Percentiles rank a stretch among this genome's conserved stretches.
Evolutionary conservation across 2,888 invertebrate species (phyloP).

Genomic region (Dromius quadrimaculatus): DNA sequence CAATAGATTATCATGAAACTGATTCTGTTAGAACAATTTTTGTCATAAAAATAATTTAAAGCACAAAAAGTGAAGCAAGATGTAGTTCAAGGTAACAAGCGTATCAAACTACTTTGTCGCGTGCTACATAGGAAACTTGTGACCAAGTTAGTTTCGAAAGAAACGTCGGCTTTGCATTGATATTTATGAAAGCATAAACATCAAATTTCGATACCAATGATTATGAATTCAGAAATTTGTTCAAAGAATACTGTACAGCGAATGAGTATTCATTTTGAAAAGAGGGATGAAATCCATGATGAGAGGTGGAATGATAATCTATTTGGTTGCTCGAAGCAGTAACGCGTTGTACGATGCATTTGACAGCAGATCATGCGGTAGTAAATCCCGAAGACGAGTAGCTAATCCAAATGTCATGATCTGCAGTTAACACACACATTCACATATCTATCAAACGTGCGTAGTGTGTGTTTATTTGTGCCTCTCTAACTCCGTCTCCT

Average conservation of each 20-base stretch:
- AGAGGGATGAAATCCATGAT: neutral
- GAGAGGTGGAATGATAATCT: too few species aligned
- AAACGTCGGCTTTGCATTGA: too few species aligned
- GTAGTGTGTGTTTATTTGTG: slow-evolving; percentile 11
- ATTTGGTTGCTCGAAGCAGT: neutral
- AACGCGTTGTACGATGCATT: slow-evolving; percentile 9
- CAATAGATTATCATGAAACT: too few species aligned
- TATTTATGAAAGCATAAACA: too few species aligned
- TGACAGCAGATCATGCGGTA: slow-evolving; percentile 15
- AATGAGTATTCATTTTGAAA: neutral
- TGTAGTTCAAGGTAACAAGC: too few species aligned
- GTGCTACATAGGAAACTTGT: too few species aligned
- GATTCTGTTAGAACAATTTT: too few species aligned
- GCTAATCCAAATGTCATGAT: slow-evolving; percentile 28
- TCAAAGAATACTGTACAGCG: neutral
- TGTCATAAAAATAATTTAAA: too few species aligned
- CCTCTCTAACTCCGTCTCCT: neutral
- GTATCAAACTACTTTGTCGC: too few species aligned
- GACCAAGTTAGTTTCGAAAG: too few species aligned
- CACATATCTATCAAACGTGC: neutral
- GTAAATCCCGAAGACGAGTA: slow-evolving; percentile 17
- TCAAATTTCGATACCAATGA: too few species aligned
- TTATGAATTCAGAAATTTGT: neutral
- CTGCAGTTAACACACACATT: slow-evolving; percentile 11
- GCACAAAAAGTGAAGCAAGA: too few species aligned